A percentile compares a stretch with the other conserved stretches of the same genome.
Conservation (phyloP, 1,140 invertebrate species). For the Drosophila sechellia region DNA sequence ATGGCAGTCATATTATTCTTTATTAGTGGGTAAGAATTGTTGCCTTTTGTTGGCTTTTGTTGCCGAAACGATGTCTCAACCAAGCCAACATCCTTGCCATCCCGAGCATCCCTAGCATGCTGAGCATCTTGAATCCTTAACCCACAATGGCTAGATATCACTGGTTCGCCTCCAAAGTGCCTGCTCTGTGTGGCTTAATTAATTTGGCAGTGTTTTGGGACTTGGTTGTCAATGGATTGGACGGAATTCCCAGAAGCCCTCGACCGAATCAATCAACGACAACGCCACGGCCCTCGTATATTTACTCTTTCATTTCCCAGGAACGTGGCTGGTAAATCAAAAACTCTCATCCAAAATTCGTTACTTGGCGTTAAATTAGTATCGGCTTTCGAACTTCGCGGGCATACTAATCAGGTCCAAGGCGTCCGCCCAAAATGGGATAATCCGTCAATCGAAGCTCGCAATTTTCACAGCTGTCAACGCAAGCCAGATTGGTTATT, state of each 20-base stretch:
- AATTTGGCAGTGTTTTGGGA: constrained; percentile 51
- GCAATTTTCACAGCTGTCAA: constrained; percentile 36
- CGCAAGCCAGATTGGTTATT: not conserved
- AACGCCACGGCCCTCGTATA: constrained; percentile 5
- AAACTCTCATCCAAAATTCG: constrained; percentile 47
- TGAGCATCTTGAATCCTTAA: not conserved
- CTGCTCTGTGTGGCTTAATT: constrained; percentile 57
- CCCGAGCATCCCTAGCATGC: not conserved
- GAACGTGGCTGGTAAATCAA: constrained; percentile 35
- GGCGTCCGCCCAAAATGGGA: constrained; percentile 19
- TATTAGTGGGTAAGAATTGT: constrained; percentile 82
- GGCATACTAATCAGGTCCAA: constrained; percentile 24
- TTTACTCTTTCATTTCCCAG: not conserved
- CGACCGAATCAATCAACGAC: constrained; percentile 66
- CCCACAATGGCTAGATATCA: not conserved
- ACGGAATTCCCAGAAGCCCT: constrained; percentile 2
- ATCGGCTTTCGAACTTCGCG: constrained; percentile 3
- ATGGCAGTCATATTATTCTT: constrained; percentile 83
- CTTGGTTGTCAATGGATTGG: constrained; percentile 15
- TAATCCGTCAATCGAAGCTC: constrained; percentile 41
- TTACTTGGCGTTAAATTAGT: constrained; percentile 72
- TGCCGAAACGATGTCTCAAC: constrained; percentile 41
- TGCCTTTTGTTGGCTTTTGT: constrained; percentile 79
- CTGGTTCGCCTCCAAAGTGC: constrained; percentile 37
- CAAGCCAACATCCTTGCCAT: constrained; percentile 2